These are phyloP conservation scores for Notocelia uddmanniana DNA, from an alignment of 2,888 invertebrate species.

Conservation along the genomic window DNA sequence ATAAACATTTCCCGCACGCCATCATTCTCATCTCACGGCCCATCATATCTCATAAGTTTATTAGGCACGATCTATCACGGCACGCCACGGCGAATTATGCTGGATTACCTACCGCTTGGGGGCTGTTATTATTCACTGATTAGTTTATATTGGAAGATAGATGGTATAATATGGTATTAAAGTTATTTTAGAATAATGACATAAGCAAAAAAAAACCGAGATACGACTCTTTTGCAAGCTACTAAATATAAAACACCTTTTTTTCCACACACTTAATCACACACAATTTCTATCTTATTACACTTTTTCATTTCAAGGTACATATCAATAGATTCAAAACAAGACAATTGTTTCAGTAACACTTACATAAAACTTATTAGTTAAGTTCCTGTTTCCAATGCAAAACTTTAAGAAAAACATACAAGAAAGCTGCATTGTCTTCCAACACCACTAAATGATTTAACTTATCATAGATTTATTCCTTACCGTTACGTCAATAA, in stretches of 20 bases:
- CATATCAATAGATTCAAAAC: neutral
- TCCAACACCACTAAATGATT: slow-evolving; percentile 44
- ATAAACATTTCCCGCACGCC: slow-evolving; percentile 24
- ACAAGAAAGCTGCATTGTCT: slow-evolving; percentile 2
- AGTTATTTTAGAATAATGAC: neutral
- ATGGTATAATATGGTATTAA: neutral
- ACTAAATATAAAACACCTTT: neutral
- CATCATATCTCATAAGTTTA: slow-evolving; percentile 46
- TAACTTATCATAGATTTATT: slow-evolving; percentile 70
- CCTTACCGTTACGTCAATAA: slow-evolving; percentile 69
- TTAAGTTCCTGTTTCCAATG: neutral
- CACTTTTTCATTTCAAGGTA: neutral
- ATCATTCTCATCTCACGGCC: slow-evolving; percentile 49
- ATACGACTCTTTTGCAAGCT: neutral
- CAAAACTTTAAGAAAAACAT: neutral
- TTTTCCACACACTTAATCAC: neutral
- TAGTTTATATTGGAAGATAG: slow-evolving; percentile 45
- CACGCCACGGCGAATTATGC: slow-evolving; percentile 50
- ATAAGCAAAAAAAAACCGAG: neutral
- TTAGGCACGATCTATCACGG: slow-evolving; percentile 51
- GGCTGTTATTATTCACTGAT: slow-evolving; percentile 51
- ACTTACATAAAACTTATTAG: neutral
- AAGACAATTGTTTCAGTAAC: neutral
- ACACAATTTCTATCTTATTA: neutral
- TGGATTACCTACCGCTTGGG: slow-evolving; percentile 47